Evolutionary conservation across 1,140 invertebrate genomes (phyloP), one percentile per base, ranked within the genome.

Genomic region (Hylyphantes graminicola): DNA sequence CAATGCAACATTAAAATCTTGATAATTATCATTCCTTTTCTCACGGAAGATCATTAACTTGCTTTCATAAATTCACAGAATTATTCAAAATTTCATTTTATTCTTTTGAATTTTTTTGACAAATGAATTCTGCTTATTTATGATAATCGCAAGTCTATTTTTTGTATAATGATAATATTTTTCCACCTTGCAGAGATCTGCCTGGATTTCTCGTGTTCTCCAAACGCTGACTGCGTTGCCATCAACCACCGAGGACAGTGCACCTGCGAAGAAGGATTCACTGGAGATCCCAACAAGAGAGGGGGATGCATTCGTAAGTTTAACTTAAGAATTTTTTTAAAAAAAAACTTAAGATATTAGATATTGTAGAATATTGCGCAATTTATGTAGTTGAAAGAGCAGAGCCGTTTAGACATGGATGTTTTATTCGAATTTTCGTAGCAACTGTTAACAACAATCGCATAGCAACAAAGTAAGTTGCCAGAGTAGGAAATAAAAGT

Each of bases 241-340:
- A 91, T 90, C 55, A 92, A 93, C 78, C 95, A 96, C 72, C 72
- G 72, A 19, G 87, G 87, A 54, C 92, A 93, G 86, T 97, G 96
- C 87, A 93, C 94, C 87, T 97, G 96, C 89, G 89, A 94, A 4
- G 88, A 92, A n/a, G 95, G 94, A 5, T 96, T 92, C 88, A 92
- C 92, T 19, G 96, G 96, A 17, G 96, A 97, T 91, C 95, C 96
- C 7, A 96, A 96, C 87, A 95, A 96, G 88, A 92, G 96, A 17
- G 93, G 93, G 84, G 96, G 96, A 10, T 98, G 96, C 55, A 91
- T 93, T 85, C 92, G 87, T 87, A 86, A 88, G 85, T 83, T 54
- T 21, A 63, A 59, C 15, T 61, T 35, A 68, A 9, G 13, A 61
- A 35, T 35, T 35, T n/a, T n/a, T n/a, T n/a, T n/a, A n/a, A n/a